Percentiles rank a stretch among this genome's conserved stretches.
phyloP scores from a whole-genome alignment of 2,888 invertebrate genomes.

The Brachynemurus nebulosus region DNA sequence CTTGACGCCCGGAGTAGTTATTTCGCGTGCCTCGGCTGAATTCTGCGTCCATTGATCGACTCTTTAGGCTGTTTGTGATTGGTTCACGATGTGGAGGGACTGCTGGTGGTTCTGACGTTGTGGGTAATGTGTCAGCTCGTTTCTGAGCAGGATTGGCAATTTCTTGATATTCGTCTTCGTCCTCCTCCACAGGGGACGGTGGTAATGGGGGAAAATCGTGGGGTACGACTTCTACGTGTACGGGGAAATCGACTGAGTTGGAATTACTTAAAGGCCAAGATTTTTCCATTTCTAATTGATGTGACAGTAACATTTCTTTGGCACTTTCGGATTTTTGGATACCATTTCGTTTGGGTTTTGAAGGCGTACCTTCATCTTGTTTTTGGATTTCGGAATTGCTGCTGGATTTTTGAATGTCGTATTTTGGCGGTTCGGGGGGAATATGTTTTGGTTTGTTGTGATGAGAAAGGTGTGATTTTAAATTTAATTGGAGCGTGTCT shows the following conservation, averaged over 20 bases:
- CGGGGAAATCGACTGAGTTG: constrained; percentile 40
- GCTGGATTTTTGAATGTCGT: constrained; percentile 45
- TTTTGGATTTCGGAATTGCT: constrained; percentile 30
- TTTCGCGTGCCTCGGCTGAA: constrained; percentile 24
- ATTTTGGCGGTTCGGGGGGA: constrained; percentile 23
- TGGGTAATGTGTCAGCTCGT: constrained; percentile 42
- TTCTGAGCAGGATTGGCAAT: constrained; percentile 40
- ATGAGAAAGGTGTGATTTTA: neutral
- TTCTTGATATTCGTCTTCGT: constrained; percentile 60
- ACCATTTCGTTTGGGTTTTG: constrained; percentile 40
- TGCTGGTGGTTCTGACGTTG: constrained; percentile 43
- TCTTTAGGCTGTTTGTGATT: constrained; percentile 57
- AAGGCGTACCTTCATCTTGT: constrained; percentile 29
- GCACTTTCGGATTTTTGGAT: constrained; percentile 64
- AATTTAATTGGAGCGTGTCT: neutral
- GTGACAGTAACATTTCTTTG: constrained; percentile 49
- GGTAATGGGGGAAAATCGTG: constrained; percentile 66
- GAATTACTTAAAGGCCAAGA: constrained; percentile 26
- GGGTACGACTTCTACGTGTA: constrained; percentile 51
- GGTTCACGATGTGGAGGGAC: constrained; percentile 60
- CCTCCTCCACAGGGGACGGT: constrained; percentile 71
- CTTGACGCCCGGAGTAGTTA: constrained; percentile 39
- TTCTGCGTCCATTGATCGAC: constrained; percentile 70
- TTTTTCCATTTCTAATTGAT: constrained; percentile 29
- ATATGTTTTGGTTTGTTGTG: neutral